phyloP scores from a whole-genome alignment of 1,140 invertebrate genomes.

The Polypedilum pembai region DNA sequence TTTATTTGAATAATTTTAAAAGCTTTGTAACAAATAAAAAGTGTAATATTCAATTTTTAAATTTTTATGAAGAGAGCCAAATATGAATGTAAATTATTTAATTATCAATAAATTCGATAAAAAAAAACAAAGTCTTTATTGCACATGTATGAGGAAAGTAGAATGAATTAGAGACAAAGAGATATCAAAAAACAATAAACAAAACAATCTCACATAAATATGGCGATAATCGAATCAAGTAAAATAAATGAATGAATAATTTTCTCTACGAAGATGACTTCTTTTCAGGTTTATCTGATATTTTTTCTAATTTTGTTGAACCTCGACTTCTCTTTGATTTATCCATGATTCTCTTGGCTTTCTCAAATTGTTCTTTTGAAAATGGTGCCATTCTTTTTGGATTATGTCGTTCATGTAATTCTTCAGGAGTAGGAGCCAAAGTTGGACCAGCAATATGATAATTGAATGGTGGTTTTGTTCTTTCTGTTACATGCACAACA shows the following conservation, averaged over 20 bases:
- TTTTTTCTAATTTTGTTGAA: neutral
- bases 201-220: constrained; percentile 23
- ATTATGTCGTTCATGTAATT: neutral
- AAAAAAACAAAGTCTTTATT: neutral
- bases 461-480: constrained; percentile 22
- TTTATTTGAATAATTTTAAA: too few relatives aligned
- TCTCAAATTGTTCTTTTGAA: constrained; percentile 15
- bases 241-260: neutral
- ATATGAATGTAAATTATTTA: neutral
- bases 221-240: neutral
- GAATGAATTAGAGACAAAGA: too few relatives aligned
- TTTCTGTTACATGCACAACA: neutral
- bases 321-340: neutral
- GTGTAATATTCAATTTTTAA: too few relatives aligned
- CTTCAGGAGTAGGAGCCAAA: neutral
- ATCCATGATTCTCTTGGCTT: neutral
- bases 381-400: constrained; percentile 27
- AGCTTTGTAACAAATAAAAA: too few relatives aligned
- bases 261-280: neutral
- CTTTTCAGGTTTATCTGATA: neutral
- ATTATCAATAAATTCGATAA: neutral
- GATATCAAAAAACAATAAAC: neutral
- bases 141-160: too few relatives aligned
- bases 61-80: neutral
- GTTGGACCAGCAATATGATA: constrained; percentile 8